A percentile compares a stretch with the other conserved stretches of the same genome.
These are phyloP conservation scores for Mobula birostris DNA, from an alignment of 2,113 vertebrate species.

Conservation along the genomic window DNA sequence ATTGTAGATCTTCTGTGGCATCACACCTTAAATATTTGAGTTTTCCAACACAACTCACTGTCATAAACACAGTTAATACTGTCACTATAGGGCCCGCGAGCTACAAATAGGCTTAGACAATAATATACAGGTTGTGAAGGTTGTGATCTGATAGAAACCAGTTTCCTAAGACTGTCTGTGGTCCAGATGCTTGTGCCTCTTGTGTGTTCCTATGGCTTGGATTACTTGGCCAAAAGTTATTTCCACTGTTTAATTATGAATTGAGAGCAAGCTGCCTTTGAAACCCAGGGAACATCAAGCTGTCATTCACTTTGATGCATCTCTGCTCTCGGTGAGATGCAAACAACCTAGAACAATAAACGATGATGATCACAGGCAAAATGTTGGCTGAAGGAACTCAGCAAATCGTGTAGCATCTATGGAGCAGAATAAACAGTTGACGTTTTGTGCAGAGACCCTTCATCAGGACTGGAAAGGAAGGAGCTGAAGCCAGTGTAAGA, in stretches of 20 bases:
- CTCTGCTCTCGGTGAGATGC: constrained; percentile 75
- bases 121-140: background rate
- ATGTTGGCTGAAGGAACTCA: constrained; percentile 62
- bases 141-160: background rate
- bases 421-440: no score
- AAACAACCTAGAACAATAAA: constrained; percentile 64
- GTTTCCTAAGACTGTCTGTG: constrained; percentile 57
- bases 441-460: no score
- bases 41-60: background rate
- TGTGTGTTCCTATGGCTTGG: constrained; percentile 64
- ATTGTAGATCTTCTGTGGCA: background rate
- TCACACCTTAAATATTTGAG: background rate
- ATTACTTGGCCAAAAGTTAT: constrained; percentile 64
- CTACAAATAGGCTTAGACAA: background rate
- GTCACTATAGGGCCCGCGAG: background rate
- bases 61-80: background rate
- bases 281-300: background rate
- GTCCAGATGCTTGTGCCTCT: constrained; percentile 71
- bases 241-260: constrained; percentile 70
- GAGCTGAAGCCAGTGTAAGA: no score
- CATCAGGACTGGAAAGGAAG: no score
- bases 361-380: constrained; percentile 75
- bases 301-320: constrained; percentile 60
- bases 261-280: constrained; percentile 64
- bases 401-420: no score